Evolutionary conservation across 2,888 invertebrate genomes (phyloP), one percentile per base, ranked within the genome.

Genomic region (Agrochola litura): DNA sequence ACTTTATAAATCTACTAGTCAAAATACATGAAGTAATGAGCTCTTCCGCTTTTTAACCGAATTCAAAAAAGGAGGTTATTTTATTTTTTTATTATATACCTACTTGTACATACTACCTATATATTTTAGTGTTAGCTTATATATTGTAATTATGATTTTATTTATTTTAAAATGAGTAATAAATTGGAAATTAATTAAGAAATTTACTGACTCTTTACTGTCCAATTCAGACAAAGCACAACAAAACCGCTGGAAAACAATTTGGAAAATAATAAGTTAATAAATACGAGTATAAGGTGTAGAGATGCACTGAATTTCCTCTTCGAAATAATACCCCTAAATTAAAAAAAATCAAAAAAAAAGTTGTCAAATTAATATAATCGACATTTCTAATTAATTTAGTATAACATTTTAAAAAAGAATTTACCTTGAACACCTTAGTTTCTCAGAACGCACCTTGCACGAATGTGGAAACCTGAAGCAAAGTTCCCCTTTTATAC

Each of bases 401-500:
- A 10, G 14, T 10, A 71, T 6, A 60, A 43, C 41, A 61, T 9
- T 25, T 46, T n/a, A 76, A 9, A 46, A n/a, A 61, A 30, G 6
- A 52, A 74, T 84, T 86, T 82, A 90, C 89, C 81, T 84, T 90
- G n/a, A 61, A 65, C 67, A 77, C 73, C 70, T 79, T 64, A 54
- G 83, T 85, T 79, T 82, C 82, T 77, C 76, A 68, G 80, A 82
- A 75, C 86, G 69, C 68, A 81, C 86, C 78, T 86, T 67, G 54
- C 69, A 78, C 72, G 84, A 92, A 83, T 92, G 90, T 91, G 89
- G 73, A 69, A 81, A 71, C 81, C 81, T 81, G 79, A 79, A 74
- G 80, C 75, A 78, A 86, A 64, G 54, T 67, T 77, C 86, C 87
- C 89, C 66, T 92, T 94, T 91, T 94, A 94, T 94, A 94, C 92